Percentiles rank a stretch among this genome's conserved stretches.
phyloP scores from a whole-genome alignment of 2,797 vertebrate genomes.

The Brachymystax lenok region DNA sequence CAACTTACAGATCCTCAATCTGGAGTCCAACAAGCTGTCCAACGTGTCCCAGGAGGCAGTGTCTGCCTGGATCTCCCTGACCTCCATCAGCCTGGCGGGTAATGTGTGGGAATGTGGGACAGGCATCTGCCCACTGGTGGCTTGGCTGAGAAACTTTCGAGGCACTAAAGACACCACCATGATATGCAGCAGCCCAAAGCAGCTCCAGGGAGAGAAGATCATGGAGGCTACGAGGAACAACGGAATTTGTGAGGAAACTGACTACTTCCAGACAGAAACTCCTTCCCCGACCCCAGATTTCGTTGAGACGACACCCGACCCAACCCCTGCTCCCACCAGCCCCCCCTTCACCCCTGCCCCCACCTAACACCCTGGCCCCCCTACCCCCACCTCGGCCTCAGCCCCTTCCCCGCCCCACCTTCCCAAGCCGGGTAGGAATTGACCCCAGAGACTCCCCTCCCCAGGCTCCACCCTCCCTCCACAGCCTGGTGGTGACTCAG shows the following conservation, averaged over 20 bases:
- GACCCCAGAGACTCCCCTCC: conserved; percentile 66
- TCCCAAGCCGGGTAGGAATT: conserved; percentile 77
- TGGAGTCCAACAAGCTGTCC: conserved; percentile 98
- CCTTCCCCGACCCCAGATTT: conserved; percentile 76
- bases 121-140: conserved; percentile 92
- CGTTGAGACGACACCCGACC: conserved; percentile 76
- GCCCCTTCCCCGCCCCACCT: conserved; percentile 82
- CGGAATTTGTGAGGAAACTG: conserved; percentile 88
- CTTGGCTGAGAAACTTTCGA: conserved; percentile 95
- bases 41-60: conserved; percentile 95
- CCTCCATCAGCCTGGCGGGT: conserved; percentile 92
- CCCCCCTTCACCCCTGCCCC: conserved; percentile 71
- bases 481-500: conserved; percentile 65
- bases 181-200: conserved; percentile 97
- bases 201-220: conserved; percentile 95
- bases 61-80: conserved; percentile 94
- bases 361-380: conserved; percentile 77
- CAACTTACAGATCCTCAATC: conserved; percentile 94
- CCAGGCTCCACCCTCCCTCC: conserved; percentile 72
- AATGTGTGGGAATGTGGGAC: conserved; percentile 97
- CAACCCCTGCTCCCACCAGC: conserved; percentile 66
- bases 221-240: conserved; percentile 91
- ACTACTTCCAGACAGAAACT: conserved; percentile 75
- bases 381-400: conserved; percentile 75
- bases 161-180: conserved; percentile 96